Evolutionary conservation across 1,140 invertebrate species (phyloP).

Genomic region (Dufourea novaeangliae): DNA sequence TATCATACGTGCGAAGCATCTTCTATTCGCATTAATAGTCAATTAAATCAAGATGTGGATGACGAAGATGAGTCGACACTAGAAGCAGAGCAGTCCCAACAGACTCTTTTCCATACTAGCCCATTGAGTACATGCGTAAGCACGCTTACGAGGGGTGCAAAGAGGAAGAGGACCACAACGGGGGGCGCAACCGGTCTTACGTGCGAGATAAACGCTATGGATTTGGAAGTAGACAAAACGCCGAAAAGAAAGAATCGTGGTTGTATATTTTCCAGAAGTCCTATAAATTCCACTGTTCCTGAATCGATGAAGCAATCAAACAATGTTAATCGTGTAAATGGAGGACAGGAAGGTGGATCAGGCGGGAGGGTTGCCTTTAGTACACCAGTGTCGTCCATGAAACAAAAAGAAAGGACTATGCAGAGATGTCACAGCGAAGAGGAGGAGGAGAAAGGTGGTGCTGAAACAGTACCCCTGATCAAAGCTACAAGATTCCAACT

Average conservation of each 20-base stretch:
- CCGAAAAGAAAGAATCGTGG: slow-evolving; percentile 82
- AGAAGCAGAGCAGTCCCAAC: slow-evolving; percentile 70
- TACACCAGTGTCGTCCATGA: slow-evolving; percentile 86
- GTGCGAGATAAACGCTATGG: slow-evolving; percentile 85
- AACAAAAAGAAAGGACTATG: slow-evolving; percentile 65
- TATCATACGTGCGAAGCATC: slow-evolving; percentile 74
- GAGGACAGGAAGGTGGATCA: slow-evolving; percentile 55
- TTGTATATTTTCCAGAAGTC: slow-evolving; percentile 62
- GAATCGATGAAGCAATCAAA: slow-evolving; percentile 33
- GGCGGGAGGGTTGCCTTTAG: slow-evolving; percentile 85
- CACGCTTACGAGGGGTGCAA: slow-evolving; percentile 69
- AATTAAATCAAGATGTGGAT: slow-evolving; percentile 7
- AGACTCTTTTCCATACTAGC: slow-evolving; percentile 70
- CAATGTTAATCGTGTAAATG: slow-evolving; percentile 2
- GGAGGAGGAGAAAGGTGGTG: slow-evolving; percentile 49
- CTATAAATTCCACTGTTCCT: slow-evolving; percentile 1
- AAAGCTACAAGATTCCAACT: slow-evolving; percentile 86
- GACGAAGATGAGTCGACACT: slow-evolving; percentile 78
- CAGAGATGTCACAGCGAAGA: slow-evolving; percentile 70
- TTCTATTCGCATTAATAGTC: slow-evolving; percentile 47
- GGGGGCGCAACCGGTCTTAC: slow-evolving; percentile 83
- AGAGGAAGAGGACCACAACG: slow-evolving; percentile 71
- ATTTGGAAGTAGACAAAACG: slow-evolving; percentile 82
- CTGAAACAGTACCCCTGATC: slow-evolving; percentile 53
- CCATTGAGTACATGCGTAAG: slow-evolving; percentile 72